Conservation (phyloP, 2,113 vertebrate species). For the Ptilonorhynchus violaceus region DNA sequence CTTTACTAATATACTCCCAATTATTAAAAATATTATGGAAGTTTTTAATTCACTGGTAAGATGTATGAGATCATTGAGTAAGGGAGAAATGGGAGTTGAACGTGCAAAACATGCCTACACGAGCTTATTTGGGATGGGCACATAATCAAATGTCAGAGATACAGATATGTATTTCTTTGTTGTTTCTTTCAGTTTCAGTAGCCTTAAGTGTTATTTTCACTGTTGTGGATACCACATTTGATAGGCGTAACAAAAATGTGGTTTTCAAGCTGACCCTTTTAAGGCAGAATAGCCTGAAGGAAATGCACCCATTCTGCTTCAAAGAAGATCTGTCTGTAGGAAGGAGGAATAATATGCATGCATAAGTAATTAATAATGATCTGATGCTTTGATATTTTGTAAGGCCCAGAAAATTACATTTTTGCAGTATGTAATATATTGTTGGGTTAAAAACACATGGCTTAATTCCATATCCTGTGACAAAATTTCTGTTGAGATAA, state of each 20-base stretch:
- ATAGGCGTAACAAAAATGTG: slow-evolving; percentile 41
- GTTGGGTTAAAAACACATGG: slow-evolving; percentile 26
- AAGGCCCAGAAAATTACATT: slow-evolving; percentile 41
- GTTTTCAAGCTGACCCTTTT: slow-evolving; percentile 58
- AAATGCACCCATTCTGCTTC: slow-evolving; percentile 60
- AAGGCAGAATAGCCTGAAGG: slow-evolving; percentile 56
- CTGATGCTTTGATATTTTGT: slow-evolving; percentile 54
- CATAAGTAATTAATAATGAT: slow-evolving; percentile 68
- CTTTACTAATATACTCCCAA: background rate
- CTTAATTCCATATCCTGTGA: slow-evolving; percentile 23
- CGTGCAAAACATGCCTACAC: background rate
- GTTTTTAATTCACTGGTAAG: slow-evolving; percentile 7
- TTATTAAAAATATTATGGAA: background rate
- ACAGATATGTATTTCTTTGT: background rate
- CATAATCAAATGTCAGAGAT: background rate
- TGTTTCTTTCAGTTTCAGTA: slow-evolving; percentile 24
- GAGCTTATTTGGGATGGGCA: background rate
- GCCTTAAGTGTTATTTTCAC: slow-evolving; percentile 42
- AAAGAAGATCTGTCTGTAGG: slow-evolving; percentile 58
- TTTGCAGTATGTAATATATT: slow-evolving; percentile 31
- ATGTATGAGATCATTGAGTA: background rate
- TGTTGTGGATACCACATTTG: slow-evolving; percentile 36
- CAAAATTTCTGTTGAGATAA: slow-evolving; percentile 47
- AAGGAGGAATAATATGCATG: slow-evolving; percentile 60
- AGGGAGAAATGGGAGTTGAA: background rate